Evolutionary conservation across 2,113 vertebrate species (phyloP).

Genomic region (Isurus oxyrinchus): DNA sequence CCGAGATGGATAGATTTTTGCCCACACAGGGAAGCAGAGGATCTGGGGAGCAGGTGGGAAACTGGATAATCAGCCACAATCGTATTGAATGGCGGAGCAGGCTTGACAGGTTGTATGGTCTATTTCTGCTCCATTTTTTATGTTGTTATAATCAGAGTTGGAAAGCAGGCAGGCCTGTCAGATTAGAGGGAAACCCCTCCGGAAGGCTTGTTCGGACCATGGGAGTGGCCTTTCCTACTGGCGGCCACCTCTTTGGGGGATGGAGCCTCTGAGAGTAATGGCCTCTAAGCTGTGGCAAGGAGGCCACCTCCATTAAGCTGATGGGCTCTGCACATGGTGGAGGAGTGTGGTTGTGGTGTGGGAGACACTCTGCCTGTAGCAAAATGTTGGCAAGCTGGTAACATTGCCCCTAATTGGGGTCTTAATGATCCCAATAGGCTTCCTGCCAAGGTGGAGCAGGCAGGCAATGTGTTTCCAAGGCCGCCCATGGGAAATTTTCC

Average conservation of each 20-base stretch:
- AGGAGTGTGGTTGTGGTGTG: no score
- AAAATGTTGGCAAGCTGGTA: no score
- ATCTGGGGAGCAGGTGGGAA: background rate
- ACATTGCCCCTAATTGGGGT: no score
- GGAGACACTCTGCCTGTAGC: no score
- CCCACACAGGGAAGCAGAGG: background rate
- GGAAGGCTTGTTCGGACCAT: background rate
- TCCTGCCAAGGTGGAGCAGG: background rate
- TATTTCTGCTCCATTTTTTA: background rate
- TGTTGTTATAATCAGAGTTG: background rate
- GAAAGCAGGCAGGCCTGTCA: background rate
- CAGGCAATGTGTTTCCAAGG: background rate
- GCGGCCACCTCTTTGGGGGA: no score
- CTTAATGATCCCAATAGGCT: no score
- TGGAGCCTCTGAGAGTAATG: background rate
- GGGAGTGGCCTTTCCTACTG: background rate
- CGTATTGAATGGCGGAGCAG: background rate
- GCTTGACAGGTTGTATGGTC: background rate
- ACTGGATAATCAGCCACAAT: background rate
- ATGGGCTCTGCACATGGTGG: background rate
- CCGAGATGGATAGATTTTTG: background rate
- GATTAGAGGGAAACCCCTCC: background rate
- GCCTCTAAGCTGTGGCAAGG: no score
- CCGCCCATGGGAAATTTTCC: background rate
- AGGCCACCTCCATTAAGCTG: background rate